Evolutionary conservation across 2,797 vertebrate species (phyloP).

Genomic region (Pipistrellus kuhlii): DNA sequence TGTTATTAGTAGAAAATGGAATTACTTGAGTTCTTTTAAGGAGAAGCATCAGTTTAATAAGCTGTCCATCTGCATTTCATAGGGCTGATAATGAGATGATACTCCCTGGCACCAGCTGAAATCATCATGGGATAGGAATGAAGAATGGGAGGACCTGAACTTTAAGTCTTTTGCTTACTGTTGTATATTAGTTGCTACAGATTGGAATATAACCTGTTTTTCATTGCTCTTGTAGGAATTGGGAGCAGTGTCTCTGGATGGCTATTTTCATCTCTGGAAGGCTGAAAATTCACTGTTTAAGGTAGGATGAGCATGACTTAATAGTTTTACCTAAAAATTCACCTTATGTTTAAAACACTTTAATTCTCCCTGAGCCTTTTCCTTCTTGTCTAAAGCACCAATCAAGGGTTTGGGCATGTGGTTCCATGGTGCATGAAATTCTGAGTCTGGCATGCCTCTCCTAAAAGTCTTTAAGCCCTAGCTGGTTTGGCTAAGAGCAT

Average conservation of each 20-base stretch:
- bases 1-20: neutral
- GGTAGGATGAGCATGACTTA: slow-evolving; percentile 86
- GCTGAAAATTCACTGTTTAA: slow-evolving; percentile 95
- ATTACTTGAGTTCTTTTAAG: slow-evolving; percentile 25
- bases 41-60: slow-evolving; percentile 26
- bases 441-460: neutral
- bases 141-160: neutral
- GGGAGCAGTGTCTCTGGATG: slow-evolving; percentile 97
- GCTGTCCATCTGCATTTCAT: neutral
- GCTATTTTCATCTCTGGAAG: slow-evolving; percentile 99
- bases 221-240: slow-evolving; percentile 90
- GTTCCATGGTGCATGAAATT: neutral
- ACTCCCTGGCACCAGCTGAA: neutral
- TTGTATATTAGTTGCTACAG: neutral
- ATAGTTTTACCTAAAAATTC: slow-evolving; percentile 50
- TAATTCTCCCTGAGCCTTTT: neutral
- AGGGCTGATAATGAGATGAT: neutral
- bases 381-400: neutral
- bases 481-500: neutral
- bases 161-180: neutral
- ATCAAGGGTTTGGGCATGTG: neutral
- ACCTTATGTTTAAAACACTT: slow-evolving; percentile 17
- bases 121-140: neutral
- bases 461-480: slow-evolving; percentile 2
- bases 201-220: slow-evolving; percentile 19